A percentile compares a stretch with the other conserved stretches of the same genome.
phyloP scores from a whole-genome alignment of 2,113 vertebrate species.

The cattle (Bos taurus) region DNA sequence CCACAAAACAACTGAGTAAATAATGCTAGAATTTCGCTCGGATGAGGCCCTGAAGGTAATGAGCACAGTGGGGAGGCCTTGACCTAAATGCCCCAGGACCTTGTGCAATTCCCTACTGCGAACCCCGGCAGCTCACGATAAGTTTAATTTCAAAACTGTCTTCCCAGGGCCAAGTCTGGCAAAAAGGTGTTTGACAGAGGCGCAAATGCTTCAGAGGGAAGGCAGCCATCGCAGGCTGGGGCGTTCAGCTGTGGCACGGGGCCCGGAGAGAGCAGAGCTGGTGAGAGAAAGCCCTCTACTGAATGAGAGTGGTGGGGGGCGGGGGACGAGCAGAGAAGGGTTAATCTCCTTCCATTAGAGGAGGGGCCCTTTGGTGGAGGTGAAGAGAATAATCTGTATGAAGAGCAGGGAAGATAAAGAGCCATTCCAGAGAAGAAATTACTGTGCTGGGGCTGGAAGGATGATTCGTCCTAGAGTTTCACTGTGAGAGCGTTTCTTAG shows the following conservation, averaged over 20 bases:
- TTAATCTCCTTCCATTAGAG: conserved; percentile 56
- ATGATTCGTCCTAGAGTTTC: conserved; percentile 29
- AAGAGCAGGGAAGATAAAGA: conserved; percentile 41
- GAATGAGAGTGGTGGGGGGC: background rate
- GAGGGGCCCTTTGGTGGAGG: conserved; percentile 2
- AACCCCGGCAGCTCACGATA: background rate
- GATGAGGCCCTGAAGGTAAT: background rate
- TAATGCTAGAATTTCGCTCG: background rate
- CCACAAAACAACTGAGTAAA: background rate
- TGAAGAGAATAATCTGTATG: conserved; percentile 55
- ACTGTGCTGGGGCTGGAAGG: background rate
- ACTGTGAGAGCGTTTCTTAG: background rate
- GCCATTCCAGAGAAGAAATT: conserved; percentile 1
- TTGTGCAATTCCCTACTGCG: background rate
- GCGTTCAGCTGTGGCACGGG: background rate
- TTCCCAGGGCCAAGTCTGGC: background rate
- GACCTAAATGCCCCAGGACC: background rate
- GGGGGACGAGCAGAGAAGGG: conserved; percentile 10
- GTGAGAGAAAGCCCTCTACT: background rate
- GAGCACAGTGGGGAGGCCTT: background rate
- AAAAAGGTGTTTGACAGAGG: background rate
- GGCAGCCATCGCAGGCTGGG: background rate
- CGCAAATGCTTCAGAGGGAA: background rate
- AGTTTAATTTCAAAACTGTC: conserved; percentile 18
- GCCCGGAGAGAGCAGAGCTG: background rate